A percentile compares a stretch with the other conserved stretches of the same genome.
These are phyloP conservation scores for Leptatherina wallacei DNA, from an alignment of 2,797 vertebrate species.

Conservation along the genomic window DNA sequence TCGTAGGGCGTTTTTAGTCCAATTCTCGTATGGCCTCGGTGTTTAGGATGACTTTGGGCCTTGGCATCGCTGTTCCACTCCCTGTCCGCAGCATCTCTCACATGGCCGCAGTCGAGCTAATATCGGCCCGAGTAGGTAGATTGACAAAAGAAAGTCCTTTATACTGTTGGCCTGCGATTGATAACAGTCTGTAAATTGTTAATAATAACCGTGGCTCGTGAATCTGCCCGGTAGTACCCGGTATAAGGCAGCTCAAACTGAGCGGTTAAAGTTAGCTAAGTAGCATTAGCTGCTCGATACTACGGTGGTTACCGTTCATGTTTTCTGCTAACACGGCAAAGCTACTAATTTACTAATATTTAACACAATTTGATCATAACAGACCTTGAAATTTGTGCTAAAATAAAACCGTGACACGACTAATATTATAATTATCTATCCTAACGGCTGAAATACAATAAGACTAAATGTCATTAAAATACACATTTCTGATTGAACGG, in stretches of 20 bases:
- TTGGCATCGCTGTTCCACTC: constrained; percentile 46
- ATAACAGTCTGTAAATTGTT: fast-evolving
- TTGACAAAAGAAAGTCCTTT: background rate
- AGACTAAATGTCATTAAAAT: background rate
- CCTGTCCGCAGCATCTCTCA: constrained; percentile 57
- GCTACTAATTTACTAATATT: background rate
- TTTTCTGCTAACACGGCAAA: background rate
- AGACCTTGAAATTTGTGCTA: fast-evolving
- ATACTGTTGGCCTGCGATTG: fast-evolving
- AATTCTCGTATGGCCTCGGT: constrained; percentile 1
- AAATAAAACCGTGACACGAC: background rate
- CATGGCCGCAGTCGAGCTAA: constrained; percentile 68
- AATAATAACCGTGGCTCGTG: fast-evolving
- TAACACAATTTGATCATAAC: background rate
- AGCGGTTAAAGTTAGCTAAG: background rate
- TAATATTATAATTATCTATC: too few species aligned
- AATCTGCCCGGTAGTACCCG: background rate
- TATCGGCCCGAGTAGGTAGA: background rate
- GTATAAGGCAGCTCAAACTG: background rate
- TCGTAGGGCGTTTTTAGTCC: background rate
- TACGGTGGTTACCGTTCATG: constrained; percentile 11
- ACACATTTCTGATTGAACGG: background rate
- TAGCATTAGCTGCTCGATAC: constrained; percentile 33
- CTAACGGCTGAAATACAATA: background rate
- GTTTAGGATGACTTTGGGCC: constrained; percentile 67